Base-by-base conservation (phyloP, 2,888 invertebrate genomes). In the Eupithecia dodoneata region DNA sequence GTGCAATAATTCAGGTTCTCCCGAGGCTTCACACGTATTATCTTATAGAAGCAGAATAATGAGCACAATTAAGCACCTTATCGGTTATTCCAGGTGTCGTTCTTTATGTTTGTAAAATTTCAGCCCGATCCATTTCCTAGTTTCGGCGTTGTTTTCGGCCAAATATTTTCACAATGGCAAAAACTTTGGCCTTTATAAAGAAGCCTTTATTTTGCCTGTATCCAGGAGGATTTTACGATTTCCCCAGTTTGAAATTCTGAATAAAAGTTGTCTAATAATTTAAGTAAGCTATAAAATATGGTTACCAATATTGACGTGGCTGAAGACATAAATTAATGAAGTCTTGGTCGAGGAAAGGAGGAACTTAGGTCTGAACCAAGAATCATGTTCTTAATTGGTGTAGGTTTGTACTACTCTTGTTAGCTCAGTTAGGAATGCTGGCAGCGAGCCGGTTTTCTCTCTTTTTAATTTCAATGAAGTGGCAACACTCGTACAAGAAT, bases 371-470 rank as follows among this genome's bases (percentile, higher is more conserved):
- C 80, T 82, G 69, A 10, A 44, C 81, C 83, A 83, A 85, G 85
- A 85, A 87, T 84, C 83, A 84, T 75, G 83, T 81, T 85, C 84
- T 85, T 89, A 89, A 90, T 90, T 89, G 89, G 88, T 85, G 86
- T 76, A 74, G 76, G 79, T 78, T 75, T 70, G 83, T 82, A 83
- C 82, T 79, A 73, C 84, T 87, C 88, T 89, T 89, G 89, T 89
- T 90, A 89, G 89, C 90, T 89, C 84, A 89, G 89, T 90, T 90
- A 87, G 85, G 82, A 85, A 81, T 80, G 84, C 85, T 81, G 82
- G 81, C 82, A 77, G 84, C 80, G 76, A 78, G 80, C 79, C 81
- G 83, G 79, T 67, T 78, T 79, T 76, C 76, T 73, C 30, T 12
- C 18, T 74, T 79, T 75, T 76, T 76, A 10, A 30, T 30, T 76